These are phyloP conservation scores for Spilosoma lubricipeda DNA, from an alignment of 2,888 invertebrate species.

Conservation along the genomic window DNA sequence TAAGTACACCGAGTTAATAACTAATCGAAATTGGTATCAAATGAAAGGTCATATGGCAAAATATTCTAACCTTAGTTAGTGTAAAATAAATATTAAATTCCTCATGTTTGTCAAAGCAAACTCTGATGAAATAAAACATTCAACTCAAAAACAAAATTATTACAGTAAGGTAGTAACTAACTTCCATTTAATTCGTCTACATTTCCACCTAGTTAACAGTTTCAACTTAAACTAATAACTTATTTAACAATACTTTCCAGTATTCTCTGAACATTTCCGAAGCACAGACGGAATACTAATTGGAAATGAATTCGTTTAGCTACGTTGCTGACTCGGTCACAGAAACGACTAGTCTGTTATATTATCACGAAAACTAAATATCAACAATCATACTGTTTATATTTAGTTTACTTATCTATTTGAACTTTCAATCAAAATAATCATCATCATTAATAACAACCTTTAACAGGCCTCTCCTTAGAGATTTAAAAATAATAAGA, in stretches of 20 bases:
- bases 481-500: not conserved
- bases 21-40: no score
- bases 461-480: no score
- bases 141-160: not conserved
- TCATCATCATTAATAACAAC: no score
- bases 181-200: constrained; percentile 14
- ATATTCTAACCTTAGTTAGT: no score
- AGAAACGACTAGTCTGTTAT: constrained; percentile 29
- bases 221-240: constrained; percentile 11
- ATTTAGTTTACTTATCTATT: no score
- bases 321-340: constrained; percentile 28
- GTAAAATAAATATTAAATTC: no score
- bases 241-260: constrained; percentile 23
- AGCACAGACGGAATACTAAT: constrained; percentile 41
- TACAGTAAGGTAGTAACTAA: not conserved
- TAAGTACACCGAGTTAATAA: no score
- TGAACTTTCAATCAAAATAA: not conserved
- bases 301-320: constrained; percentile 43
- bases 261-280: constrained; percentile 31
- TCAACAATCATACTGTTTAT: no score
- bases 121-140: not conserved
- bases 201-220: constrained; percentile 14
- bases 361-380: constrained; percentile 29
- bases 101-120: not conserved
- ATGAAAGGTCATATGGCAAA: no score